Percentiles rank a stretch among this genome's conserved stretches.
phyloP scores from a whole-genome alignment of 2,113 vertebrate genomes.

The Malurus alboscapulatus region DNA sequence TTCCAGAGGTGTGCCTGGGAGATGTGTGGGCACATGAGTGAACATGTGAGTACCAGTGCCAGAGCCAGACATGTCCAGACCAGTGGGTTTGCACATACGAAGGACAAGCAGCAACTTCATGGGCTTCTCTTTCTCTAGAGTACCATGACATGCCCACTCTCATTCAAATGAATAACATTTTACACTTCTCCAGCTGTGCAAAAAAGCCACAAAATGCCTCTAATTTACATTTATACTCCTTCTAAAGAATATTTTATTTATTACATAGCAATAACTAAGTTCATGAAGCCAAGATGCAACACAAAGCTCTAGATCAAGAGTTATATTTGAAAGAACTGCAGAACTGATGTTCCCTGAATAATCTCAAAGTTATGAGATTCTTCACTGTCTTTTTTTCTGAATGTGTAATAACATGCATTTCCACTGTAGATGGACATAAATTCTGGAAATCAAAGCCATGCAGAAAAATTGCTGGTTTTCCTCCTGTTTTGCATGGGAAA shows the following conservation, averaged over 20 bases:
- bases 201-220: not conserved
- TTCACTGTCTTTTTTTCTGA: not conserved
- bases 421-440: not conserved
- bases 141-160: not conserved
- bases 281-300: not conserved
- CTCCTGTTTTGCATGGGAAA: not conserved
- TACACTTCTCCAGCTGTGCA: not conserved
- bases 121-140: not conserved
- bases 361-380: not conserved
- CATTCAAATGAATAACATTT: not conserved
- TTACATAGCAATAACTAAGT: not conserved
- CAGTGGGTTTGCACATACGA: fast-evolving
- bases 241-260: not conserved
- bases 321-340: not conserved
- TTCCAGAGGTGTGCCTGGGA: not conserved
- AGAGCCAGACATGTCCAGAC: not conserved
- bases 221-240: not conserved
- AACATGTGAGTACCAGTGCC: not conserved
- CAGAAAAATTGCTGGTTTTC: not conserved
- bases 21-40: too few species aligned
- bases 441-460: not conserved
- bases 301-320: not conserved
- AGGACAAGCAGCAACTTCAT: not conserved
- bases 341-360: not conserved
- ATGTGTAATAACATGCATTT: not conserved